Percentiles rank a stretch among this genome's conserved stretches.
These are phyloP conservation scores for Gobio occitaniae DNA, from an alignment of 2,797 vertebrate species.

Conservation along the genomic window DNA sequence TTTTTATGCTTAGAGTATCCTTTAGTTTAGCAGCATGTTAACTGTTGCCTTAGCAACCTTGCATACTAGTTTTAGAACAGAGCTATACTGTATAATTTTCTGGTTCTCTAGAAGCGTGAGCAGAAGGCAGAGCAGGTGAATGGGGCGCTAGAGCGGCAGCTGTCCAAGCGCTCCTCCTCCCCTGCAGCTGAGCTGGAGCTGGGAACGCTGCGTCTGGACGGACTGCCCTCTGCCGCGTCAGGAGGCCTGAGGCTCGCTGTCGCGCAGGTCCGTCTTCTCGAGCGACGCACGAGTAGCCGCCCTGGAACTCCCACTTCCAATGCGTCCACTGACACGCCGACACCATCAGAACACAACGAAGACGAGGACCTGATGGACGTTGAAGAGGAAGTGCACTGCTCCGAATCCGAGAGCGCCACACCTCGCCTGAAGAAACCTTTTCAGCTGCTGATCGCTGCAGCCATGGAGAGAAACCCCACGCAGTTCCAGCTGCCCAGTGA, in stretches of 20 bases:
- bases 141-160: conserved; percentile 78
- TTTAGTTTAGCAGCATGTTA: background rate
- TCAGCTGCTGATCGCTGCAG: conserved; percentile 95
- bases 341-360: conserved; percentile 91
- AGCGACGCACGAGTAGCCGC: conserved; percentile 92
- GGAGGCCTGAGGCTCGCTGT: conserved; percentile 83
- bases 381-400: conserved; percentile 88
- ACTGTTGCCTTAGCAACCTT: background rate
- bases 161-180: conserved; percentile 86
- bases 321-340: conserved; percentile 91
- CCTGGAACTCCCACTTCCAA: conserved; percentile 96
- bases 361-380: conserved; percentile 93
- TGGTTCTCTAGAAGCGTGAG: conserved; percentile 88
- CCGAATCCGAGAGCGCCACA: conserved; percentile 85
- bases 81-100: background rate
- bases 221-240: conserved; percentile 67
- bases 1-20: background rate
- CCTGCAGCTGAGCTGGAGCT: conserved; percentile 91
- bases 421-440: conserved; percentile 89
- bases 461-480: conserved; percentile 97
- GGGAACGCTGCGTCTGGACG: conserved; percentile 75
- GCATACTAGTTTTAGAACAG: background rate
- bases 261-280: conserved; percentile 91
- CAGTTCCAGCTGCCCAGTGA: conserved; percentile 98
- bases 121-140: conserved; percentile 97